Base-by-base conservation (phyloP, 2,888 invertebrate genomes). In the Rambutsinella grinnellia region DNA sequence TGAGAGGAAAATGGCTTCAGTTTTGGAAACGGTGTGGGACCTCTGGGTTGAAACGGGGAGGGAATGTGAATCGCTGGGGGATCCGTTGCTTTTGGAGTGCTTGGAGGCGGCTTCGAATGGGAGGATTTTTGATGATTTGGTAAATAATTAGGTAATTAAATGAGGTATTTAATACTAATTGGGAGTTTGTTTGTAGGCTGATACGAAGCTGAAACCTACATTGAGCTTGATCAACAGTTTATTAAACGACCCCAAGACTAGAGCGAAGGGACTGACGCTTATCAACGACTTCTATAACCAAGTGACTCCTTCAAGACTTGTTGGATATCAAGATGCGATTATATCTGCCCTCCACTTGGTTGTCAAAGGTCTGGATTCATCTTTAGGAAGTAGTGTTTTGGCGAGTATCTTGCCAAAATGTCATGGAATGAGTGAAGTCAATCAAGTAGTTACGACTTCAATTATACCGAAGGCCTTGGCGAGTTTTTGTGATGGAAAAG, bases 391-490 rank as follows among this genome's bases (percentile, higher is more conserved):
- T 44, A 63, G 46, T 26, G 66, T 76, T 51, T 56, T 83, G 24
- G 81, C 24, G 8, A 65, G 69, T 24, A 56, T 82, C 19, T 68
- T 83, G 19, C 82, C 83, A n/a, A 68, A 76, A 57, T 81, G 81
- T 24, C 70, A 76, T n/a, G 62, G 65, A 10, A 47, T 80, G 27
- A 67, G 79, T 0, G 83, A 83, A 26, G 57, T 83, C 5, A 82
- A 74, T 61, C 82, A 79, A 68, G 58, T 68, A 2, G 60, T 80
- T 3, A 66, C 78, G 6, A 53, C 74, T 15, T 28, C 76, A 0
- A 57, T 82, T 10, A 36, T 83, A 17, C 79, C 82, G 17, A 83
- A 81, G 69, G 56, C 82, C 2, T 47, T 82, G 3, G 36, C 61
- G 15, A 23, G 49, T 36, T 79, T 82, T 56, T 49, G 60, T 57